Percentiles rank a stretch among this genome's conserved stretches.
These are phyloP conservation scores for Drosophila dunni DNA, from an alignment of 1,140 invertebrate species.

Conservation along the genomic window DNA sequence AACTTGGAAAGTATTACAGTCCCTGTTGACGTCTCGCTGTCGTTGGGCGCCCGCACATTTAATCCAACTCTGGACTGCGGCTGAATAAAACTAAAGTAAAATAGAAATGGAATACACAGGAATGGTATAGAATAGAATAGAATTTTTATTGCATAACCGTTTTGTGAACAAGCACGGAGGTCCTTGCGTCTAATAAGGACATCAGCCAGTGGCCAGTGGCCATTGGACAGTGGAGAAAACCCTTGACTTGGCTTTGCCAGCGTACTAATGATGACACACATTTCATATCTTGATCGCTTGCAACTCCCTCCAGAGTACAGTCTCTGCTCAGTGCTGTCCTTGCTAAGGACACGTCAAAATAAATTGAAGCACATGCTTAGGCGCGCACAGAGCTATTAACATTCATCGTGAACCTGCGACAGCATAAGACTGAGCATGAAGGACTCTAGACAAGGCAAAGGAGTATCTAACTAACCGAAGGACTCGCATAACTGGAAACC, in stretches of 20 bases:
- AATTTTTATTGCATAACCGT: constrained; percentile 71
- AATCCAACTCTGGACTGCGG: constrained; percentile 15
- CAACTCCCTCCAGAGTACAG: too few species aligned
- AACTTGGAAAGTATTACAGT: constrained; percentile 42
- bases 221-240: constrained; percentile 17
- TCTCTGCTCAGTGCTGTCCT: constrained; percentile 6
- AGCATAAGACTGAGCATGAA: background rate
- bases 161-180: constrained; percentile 52
- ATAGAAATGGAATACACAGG: constrained; percentile 40
- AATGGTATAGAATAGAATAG: constrained; percentile 59
- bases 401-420: constrained; percentile 41
- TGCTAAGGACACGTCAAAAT: constrained; percentile 60
- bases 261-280: constrained; percentile 81
- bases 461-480: background rate
- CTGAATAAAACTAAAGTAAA: constrained; percentile 20
- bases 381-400: constrained; percentile 68
- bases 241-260: constrained; percentile 57
- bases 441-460: background rate
- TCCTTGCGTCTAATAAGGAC: constrained; percentile 59
- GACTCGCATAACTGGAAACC: constrained; percentile 29
- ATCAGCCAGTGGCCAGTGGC: constrained; percentile 13
- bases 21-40: constrained; percentile 15
- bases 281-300: constrained; percentile 73
- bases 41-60: constrained; percentile 19
- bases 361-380: constrained; percentile 81